These are phyloP conservation scores for Arrhopalites spinosus DNA, from an alignment of 2,888 invertebrate genomes.

Conservation along the genomic window DNA sequence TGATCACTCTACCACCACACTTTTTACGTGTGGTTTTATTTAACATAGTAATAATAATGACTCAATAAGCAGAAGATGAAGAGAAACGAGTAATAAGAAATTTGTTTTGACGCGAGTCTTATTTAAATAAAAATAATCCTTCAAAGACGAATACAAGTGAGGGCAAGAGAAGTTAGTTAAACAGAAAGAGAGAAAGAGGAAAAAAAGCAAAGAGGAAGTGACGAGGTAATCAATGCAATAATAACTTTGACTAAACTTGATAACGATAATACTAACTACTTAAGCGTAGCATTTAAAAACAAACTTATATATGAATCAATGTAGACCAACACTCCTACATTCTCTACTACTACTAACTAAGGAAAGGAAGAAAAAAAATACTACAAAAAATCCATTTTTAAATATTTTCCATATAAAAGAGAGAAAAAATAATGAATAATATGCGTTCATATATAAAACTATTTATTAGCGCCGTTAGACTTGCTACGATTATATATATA, in stretches of 20 bases:
- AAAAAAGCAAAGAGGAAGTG: not conserved
- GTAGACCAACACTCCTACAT: slow-evolving; percentile 16
- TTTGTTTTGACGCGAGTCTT: no score
- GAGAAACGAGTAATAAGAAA: no score
- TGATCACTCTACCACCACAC: not conserved
- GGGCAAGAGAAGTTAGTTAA: not conserved
- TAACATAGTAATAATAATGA: not conserved
- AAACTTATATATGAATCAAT: not conserved
- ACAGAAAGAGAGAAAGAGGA: not conserved
- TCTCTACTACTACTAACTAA: not conserved
- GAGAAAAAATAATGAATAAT: not conserved
- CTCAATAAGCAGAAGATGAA: slow-evolving; percentile 1
- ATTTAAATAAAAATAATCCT: no score
- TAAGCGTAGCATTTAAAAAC: slow-evolving; percentile 3
- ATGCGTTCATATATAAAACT: slow-evolving; percentile 10
- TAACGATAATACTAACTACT: slow-evolving; percentile 8
- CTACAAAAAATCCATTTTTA: not conserved
- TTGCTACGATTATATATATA: not conserved
- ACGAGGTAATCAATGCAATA: slow-evolving; percentile 36
- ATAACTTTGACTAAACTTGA: slow-evolving; percentile 26
- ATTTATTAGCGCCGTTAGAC: slow-evolving; percentile 8
- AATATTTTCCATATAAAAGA: slow-evolving; percentile 1
- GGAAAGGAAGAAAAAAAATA: not conserved
- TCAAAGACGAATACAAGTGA: not conserved
- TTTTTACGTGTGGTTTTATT: not conserved